Conservation (phyloP, 1,140 invertebrate genomes). For the Phymastichus coffea region DNA sequence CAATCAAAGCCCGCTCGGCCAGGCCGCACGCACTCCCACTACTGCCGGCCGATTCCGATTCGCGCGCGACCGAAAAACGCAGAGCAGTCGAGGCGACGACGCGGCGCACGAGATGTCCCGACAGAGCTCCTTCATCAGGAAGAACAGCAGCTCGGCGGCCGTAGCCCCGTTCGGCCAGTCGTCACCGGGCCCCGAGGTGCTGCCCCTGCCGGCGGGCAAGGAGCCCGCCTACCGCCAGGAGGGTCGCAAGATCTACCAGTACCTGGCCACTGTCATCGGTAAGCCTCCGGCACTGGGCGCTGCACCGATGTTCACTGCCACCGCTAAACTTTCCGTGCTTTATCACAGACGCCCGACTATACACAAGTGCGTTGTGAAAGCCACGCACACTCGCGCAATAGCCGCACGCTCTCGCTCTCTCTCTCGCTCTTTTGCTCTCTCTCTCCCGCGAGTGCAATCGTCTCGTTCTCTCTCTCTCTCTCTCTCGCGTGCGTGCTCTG, state of each 20-base stretch:
- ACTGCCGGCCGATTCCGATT: background rate
- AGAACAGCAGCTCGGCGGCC: background rate
- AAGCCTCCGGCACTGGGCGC: too few relatives aligned
- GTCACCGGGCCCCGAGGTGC: background rate
- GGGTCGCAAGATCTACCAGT: conserved; percentile 40
- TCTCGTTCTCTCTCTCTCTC: background rate
- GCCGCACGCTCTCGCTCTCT: too few relatives aligned
- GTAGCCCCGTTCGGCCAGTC: background rate
- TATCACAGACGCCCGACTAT: background rate
- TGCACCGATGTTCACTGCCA: too few relatives aligned
- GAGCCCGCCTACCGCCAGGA: conserved; percentile 9
- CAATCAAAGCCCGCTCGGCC: too few relatives aligned
- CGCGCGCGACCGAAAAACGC: too few relatives aligned
- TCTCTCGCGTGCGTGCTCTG: too few relatives aligned
- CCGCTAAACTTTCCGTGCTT: background rate
- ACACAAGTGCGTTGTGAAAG: background rate
- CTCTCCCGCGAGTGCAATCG: background rate
- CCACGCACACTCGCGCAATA: too few relatives aligned
- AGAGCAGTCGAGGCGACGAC: background rate
- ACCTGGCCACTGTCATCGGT: conserved; percentile 40
- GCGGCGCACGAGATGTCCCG: background rate
- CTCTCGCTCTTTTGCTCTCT: background rate
- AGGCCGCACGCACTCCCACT: background rate
- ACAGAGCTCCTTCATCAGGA: too few relatives aligned
- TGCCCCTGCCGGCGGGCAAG: background rate